phyloP scores from a whole-genome alignment of 2,113 vertebrate genomes.

The Engystomops pustulosus region DNA sequence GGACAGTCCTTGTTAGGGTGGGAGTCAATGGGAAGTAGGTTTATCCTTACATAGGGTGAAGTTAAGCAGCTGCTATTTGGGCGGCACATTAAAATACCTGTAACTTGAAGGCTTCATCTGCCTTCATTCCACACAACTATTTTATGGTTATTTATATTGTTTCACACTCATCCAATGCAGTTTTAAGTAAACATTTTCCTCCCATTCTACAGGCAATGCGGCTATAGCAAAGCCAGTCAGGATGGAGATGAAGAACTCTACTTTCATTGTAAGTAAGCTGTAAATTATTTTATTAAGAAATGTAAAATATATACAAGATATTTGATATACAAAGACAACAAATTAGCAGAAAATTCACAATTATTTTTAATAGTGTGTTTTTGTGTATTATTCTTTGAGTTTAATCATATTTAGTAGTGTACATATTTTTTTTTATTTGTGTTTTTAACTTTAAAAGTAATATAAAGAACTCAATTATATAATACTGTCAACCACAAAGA shows the following conservation, averaged over 20 bases:
- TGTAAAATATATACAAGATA: not conserved
- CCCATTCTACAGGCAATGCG: constrained; percentile 80
- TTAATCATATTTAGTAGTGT: too few species aligned
- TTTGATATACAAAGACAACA: not conserved
- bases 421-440: too few species aligned
- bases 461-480: too few species aligned
- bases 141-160: not conserved
- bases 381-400: too few species aligned
- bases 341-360: not conserved
- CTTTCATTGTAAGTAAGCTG: constrained; percentile 84
- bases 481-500: too few species aligned
- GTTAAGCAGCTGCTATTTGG: too few species aligned
- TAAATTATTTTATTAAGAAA: not conserved
- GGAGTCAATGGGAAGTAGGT: too few species aligned
- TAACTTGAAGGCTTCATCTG: not conserved
- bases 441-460: too few species aligned
- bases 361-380: too few species aligned
- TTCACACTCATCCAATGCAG: not conserved
- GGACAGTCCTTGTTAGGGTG: too few species aligned
- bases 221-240: constrained; percentile 90
- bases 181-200: constrained; percentile 3
- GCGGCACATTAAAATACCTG: too few species aligned
- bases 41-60: too few species aligned
- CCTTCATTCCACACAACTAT: not conserved
- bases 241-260: constrained; percentile 91